Evolutionary conservation across 2,797 vertebrate genomes (phyloP).

Genomic region (Megalops cyprinoides): DNA sequence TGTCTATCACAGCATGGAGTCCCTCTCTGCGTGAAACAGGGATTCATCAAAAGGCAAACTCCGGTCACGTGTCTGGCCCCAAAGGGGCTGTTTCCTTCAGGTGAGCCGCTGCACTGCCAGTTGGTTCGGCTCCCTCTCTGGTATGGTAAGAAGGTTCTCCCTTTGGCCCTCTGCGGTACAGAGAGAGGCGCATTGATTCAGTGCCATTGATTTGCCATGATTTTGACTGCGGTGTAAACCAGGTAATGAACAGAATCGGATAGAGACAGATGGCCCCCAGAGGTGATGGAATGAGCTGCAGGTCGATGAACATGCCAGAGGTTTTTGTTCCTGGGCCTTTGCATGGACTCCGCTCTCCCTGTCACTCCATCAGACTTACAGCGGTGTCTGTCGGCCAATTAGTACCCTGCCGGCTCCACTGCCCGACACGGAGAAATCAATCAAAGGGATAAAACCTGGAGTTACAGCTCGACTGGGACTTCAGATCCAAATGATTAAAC

Average conservation of each 20-base stretch:
- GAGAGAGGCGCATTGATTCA: not conserved
- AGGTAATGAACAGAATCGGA: constrained; percentile 18
- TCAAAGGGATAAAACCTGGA: not conserved
- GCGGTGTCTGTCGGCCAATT: not conserved
- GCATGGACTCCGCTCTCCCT: not conserved
- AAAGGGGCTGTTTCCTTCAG: not conserved
- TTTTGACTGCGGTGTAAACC: not conserved
- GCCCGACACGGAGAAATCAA: not conserved
- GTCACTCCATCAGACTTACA: too few species aligned
- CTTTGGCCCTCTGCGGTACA: not conserved
- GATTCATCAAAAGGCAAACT: not conserved
- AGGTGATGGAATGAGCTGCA: not conserved
- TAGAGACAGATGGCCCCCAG: not conserved
- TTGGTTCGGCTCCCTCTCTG: not conserved
- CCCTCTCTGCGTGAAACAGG: not conserved
- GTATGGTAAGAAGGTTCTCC: not conserved
- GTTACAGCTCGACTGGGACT: not conserved
- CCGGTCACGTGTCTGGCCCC: not conserved
- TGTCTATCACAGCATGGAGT: not conserved
- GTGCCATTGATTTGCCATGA: not conserved
- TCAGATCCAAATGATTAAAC: not conserved
- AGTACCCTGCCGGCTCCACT: not conserved
- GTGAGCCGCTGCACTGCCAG: not conserved
- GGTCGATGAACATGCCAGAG: not conserved
- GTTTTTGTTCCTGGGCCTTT: not conserved